A percentile compares a stretch with the other conserved stretches of the same genome.
Evolutionary conservation across 2,888 invertebrate genomes (phyloP).

Genomic region (Andricus curvator): DNA sequence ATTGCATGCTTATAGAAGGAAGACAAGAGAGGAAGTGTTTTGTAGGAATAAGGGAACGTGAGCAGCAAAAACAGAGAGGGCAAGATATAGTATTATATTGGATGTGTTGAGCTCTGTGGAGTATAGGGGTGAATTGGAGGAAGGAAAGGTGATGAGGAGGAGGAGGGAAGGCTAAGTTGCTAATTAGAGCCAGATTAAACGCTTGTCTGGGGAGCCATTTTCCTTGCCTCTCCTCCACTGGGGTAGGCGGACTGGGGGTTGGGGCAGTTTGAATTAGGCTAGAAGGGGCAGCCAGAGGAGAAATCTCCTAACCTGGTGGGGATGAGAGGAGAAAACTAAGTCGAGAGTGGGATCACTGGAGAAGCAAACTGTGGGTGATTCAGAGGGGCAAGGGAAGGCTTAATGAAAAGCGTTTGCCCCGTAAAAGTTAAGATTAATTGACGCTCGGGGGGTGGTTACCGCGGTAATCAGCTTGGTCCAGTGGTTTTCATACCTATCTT

Average conservation of each 20-base stretch:
- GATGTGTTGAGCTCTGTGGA: slow-evolving; percentile 18
- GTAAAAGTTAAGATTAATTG: slow-evolving; percentile 78
- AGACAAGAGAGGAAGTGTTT: slow-evolving; percentile 30
- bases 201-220: slow-evolving; percentile 83
- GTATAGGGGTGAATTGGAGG: slow-evolving; percentile 36
- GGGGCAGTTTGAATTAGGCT: slow-evolving; percentile 55
- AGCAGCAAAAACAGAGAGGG: slow-evolving; percentile 24
- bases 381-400: slow-evolving; percentile 68
- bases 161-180: slow-evolving; percentile 79
- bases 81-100: slow-evolving; percentile 28
- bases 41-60: slow-evolving; percentile 33
- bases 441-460: slow-evolving; percentile 76
- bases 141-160: slow-evolving; percentile 46
- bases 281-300: slow-evolving; percentile 42
- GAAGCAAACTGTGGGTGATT: slow-evolving; percentile 24
- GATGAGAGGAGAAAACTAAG: slow-evolving; percentile 39
- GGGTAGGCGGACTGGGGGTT: slow-evolving; percentile 43
- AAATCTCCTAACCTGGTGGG: slow-evolving; percentile 38
- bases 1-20: slow-evolving; percentile 27
- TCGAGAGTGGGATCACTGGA: slow-evolving; percentile 45
- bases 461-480: slow-evolving; percentile 75
- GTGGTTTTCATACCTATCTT: slow-evolving; percentile 72
- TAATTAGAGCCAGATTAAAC: slow-evolving; percentile 84
- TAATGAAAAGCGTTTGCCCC: slow-evolving; percentile 78
- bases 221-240: slow-evolving; percentile 66